Evolutionary conservation across 2,113 vertebrate genomes (phyloP).

Genomic region (Zosterops borbonicus): DNA sequence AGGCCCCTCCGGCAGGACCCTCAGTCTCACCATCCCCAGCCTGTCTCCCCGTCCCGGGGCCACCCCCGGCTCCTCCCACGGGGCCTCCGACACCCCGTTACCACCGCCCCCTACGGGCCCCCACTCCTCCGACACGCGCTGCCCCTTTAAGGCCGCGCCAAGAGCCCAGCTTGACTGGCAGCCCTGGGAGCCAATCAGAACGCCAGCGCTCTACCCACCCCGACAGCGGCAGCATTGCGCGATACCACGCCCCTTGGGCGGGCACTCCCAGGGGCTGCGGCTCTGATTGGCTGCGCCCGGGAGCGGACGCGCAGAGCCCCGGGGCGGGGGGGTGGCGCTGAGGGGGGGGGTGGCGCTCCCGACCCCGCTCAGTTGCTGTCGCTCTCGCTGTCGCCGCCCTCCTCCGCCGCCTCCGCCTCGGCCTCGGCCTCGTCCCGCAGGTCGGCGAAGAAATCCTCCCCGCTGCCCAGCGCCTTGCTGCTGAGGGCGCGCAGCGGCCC

Average conservation of each 20-base stretch:
- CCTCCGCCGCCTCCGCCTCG: background rate
- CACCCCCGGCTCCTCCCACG: background rate
- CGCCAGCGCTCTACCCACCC: background rate
- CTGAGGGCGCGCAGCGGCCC: slow-evolving; percentile 82
- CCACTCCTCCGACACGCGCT: background rate
- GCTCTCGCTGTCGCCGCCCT: background rate
- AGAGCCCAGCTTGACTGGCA: background rate
- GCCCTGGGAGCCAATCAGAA: background rate
- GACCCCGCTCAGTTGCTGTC: slow-evolving; percentile 49
- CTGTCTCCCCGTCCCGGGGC: no score
- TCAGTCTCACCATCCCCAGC: background rate
- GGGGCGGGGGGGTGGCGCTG: background rate
- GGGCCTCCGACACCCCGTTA: background rate
- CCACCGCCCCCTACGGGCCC: background rate
- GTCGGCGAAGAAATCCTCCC: slow-evolving; percentile 86
- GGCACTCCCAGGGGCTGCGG: rapidly evolving
- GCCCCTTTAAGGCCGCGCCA: background rate
- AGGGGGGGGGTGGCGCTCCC: background rate
- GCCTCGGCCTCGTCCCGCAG: slow-evolving; percentile 61
- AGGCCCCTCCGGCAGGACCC: background rate
- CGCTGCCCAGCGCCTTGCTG: slow-evolving; percentile 81
- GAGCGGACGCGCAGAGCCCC: rapidly evolving
- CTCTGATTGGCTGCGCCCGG: background rate
- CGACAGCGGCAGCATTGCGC: rapidly evolving
- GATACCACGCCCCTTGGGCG: rapidly evolving